phyloP scores from a whole-genome alignment of 1,140 invertebrate genomes.

The Sminthurides bifidus region DNA sequence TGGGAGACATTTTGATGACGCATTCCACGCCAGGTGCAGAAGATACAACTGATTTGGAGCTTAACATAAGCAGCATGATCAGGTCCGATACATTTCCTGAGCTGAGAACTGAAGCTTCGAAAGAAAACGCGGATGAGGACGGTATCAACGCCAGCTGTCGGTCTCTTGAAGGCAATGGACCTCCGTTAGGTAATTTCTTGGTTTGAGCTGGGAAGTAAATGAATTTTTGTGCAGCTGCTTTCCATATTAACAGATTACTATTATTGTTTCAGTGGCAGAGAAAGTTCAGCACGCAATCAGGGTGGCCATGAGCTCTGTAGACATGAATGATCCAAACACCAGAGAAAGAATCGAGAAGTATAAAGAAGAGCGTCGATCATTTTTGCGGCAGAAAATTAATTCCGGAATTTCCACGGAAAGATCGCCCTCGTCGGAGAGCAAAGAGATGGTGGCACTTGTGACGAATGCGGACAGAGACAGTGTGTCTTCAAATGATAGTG shows the following conservation, averaged over 20 bases:
- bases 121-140: conserved; percentile 16
- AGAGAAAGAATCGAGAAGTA: conserved; percentile 75
- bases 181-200: conserved; percentile 3
- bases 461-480: conserved; percentile 9
- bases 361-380: conserved; percentile 76
- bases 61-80: conserved; percentile 15
- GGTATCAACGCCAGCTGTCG: neutral
- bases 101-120: conserved; percentile 21
- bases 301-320: conserved; percentile 37
- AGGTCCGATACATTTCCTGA: conserved; percentile 31
- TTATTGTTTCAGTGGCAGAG: conserved; percentile 18
- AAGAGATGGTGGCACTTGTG: conserved; percentile 20
- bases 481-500: no score
- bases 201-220: neutral
- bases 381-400: conserved; percentile 71
- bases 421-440: conserved; percentile 32
- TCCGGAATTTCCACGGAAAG: conserved; percentile 52
- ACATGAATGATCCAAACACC: conserved; percentile 45
- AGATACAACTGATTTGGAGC: no score
- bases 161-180: conserved; percentile 11
- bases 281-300: conserved; percentile 23
- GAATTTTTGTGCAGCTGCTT: neutral
- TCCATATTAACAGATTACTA: neutral
- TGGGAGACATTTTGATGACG: conserved; percentile 30
- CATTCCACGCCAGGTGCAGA: conserved; percentile 21